Conservation (phyloP, 2,113 vertebrate species). For the Uropsilus gracilis region DNA sequence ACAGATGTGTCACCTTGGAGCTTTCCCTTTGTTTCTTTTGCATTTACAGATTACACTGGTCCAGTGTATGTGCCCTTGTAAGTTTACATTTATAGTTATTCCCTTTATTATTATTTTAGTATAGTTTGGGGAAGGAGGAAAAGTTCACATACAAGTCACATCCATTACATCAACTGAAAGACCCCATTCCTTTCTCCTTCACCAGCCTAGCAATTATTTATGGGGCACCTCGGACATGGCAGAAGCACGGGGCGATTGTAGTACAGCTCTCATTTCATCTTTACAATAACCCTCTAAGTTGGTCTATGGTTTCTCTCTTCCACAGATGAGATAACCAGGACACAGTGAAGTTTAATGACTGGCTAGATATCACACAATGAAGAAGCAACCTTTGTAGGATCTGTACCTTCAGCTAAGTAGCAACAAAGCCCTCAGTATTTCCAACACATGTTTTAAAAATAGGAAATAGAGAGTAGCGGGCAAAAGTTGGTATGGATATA, state of each 20-base stretch:
- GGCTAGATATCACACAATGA: neutral
- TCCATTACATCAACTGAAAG: neutral
- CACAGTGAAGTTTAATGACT: neutral
- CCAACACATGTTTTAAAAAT: neutral
- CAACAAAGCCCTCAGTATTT: neutral
- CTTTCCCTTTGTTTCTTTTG: neutral
- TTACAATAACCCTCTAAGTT: neutral
- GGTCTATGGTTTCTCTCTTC: neutral
- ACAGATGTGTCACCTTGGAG: neutral
- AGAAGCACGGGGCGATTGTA: neutral
- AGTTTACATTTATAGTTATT: neutral
- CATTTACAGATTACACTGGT: neutral
- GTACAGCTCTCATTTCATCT: neutral
- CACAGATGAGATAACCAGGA: neutral
- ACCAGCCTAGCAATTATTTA: neutral
- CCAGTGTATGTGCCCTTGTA: neutral
- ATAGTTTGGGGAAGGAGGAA: neutral
- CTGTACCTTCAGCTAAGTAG: neutral
- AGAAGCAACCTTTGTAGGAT: neutral
- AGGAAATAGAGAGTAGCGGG: neutral
- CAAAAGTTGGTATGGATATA: neutral
- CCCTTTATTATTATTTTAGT: neutral
- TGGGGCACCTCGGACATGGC: neutral
- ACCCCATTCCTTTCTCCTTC: neutral
- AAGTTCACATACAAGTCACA: neutral